These are phyloP conservation scores for Agelaius phoeniceus DNA, from an alignment of 2,113 vertebrate genomes.

Conservation along the genomic window DNA sequence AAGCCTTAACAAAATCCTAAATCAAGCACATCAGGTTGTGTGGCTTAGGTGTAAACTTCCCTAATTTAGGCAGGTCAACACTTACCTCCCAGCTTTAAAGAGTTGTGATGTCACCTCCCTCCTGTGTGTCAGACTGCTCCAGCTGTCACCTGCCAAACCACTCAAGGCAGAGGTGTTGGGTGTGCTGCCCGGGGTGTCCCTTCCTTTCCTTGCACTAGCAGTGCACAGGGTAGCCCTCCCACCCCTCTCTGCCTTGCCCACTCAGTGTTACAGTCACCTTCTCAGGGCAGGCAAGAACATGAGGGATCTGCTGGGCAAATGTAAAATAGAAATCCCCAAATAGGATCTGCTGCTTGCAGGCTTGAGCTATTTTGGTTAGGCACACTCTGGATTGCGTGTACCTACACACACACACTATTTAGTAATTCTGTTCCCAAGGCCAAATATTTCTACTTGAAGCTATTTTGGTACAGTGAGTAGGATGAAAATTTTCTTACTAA, in stretches of 20 bases:
- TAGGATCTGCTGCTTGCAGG: background rate
- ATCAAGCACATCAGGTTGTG: background rate
- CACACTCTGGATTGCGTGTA: rapidly evolving
- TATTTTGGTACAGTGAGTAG: slow-evolving; percentile 12
- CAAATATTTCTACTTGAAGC: slow-evolving; percentile 25
- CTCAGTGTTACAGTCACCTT: background rate
- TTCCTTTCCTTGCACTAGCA: rapidly evolving
- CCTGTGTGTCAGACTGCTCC: background rate
- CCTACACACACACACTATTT: background rate
- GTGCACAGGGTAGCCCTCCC: rapidly evolving
- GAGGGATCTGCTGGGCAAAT: background rate
- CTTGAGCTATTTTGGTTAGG: background rate
- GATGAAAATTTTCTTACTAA: slow-evolving; percentile 2
- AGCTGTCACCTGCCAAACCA: background rate
- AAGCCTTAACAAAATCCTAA: background rate
- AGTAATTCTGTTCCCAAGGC: background rate
- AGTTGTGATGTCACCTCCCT: background rate
- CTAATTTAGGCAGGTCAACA: background rate
- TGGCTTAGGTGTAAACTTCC: background rate
- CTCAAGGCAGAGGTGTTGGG: background rate
- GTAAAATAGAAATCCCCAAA: background rate
- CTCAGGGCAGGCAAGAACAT: background rate
- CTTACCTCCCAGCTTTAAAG: background rate
- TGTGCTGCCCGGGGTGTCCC: background rate
- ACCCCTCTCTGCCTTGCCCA: background rate